Evolutionary conservation across 2,113 vertebrate genomes (phyloP), one percentile per base, ranked within the genome.

Genomic region (Kryptolebias marmoratus): DNA sequence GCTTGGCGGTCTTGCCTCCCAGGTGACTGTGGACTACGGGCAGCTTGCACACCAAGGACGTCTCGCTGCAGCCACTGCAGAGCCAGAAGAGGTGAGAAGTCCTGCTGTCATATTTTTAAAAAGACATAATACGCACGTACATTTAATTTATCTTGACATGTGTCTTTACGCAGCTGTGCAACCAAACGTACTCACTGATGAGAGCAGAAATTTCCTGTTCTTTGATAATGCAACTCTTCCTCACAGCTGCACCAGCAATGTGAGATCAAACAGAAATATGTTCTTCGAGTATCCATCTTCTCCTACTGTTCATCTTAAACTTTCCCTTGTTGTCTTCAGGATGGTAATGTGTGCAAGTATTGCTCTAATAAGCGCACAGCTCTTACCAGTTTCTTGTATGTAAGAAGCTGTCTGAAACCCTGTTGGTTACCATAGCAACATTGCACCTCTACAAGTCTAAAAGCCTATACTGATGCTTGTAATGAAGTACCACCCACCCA

Each of bases 1-100:
- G 89, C 88, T 99, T 69, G 97, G 98, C 73, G 96, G 96, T 85
- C 95, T 99, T 76, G 98, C 98, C 61, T 99, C 97, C 82, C 98
- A 99, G 92, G 97, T 98, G 93, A 99, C 96, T 2, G 95, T 91
- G 88, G 98, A 99, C 94, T 99, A 99, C 82, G 95, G 95, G 86
- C 97, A 99, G 90, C 93, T 99, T 75, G 96, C 97, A 53, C 95
- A 96, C 54, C 97, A 99, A 91, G 97, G 98, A 79, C 95, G 95
- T 64, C 94, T 98, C 86, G 98, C 98, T 60, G 97, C 97, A 39
- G 95, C 96, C 81, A 99, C 97, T 2, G 97, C 97, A 73, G 96
- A 99, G 85, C 96, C 94, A 44, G 95, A 98, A 85, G 98, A 99
- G 96, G 98, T 99, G 67, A 87, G 91, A 63, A 36, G 28, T 30